Conservation (phyloP, 2,797 vertebrate genomes). For the Spea hammondii region DNA sequence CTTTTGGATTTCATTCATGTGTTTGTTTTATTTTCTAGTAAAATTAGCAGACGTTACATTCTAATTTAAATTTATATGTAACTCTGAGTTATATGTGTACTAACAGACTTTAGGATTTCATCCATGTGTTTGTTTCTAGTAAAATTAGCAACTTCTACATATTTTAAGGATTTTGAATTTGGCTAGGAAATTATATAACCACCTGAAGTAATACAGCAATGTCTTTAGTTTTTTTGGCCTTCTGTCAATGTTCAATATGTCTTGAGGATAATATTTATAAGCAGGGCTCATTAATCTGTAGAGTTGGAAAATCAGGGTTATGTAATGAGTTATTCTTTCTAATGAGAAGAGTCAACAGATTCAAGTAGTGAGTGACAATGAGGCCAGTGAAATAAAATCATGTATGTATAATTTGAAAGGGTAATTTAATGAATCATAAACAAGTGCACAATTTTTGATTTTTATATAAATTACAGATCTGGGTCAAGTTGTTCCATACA, state of each 20-base stretch:
- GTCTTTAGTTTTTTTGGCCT: slow-evolving; percentile 23
- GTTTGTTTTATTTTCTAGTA: too few relatives aligned
- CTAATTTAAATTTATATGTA: background rate
- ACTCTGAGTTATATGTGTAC: background rate
- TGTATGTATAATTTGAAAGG: slow-evolving; percentile 22
- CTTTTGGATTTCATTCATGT: too few relatives aligned
- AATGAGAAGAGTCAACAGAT: slow-evolving; percentile 49
- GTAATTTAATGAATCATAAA: slow-evolving; percentile 50
- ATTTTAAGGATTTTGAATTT: background rate
- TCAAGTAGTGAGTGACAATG: slow-evolving; percentile 40
- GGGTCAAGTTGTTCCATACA: slow-evolving; percentile 31
- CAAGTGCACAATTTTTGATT: slow-evolving; percentile 25
- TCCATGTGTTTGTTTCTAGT: background rate
- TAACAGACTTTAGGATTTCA: too few relatives aligned
- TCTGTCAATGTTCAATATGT: slow-evolving; percentile 33
- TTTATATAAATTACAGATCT: slow-evolving; percentile 30
- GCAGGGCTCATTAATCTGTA: slow-evolving; percentile 46
- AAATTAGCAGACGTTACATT: background rate
- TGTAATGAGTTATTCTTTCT: slow-evolving; percentile 43
- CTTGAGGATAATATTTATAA: slow-evolving; percentile 41
- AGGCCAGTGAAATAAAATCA: slow-evolving; percentile 40
- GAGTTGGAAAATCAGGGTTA: slow-evolving; percentile 41
- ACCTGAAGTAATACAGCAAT: slow-evolving; percentile 2
- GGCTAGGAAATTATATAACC: slow-evolving; percentile 13
- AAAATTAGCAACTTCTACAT: background rate